phyloP scores from a whole-genome alignment of 1,140 invertebrate species.

The Drosophila ohnishii region DNA sequence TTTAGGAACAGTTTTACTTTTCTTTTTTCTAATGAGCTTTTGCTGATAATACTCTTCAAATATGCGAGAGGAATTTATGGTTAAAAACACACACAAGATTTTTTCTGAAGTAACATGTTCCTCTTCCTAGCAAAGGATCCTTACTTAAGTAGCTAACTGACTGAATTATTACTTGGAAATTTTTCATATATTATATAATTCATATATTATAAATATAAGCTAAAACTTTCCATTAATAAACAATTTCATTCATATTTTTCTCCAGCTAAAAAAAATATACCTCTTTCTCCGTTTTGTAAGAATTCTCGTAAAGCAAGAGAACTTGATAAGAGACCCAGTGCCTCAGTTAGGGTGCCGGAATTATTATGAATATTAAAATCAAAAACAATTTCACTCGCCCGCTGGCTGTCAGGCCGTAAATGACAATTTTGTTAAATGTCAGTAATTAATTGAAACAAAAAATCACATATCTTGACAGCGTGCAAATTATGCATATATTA shows the following conservation, averaged over 20 bases:
- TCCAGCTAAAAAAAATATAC: not conserved
- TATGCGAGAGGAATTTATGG: too few relatives aligned
- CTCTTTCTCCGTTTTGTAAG: not conserved
- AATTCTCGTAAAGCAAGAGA: not conserved
- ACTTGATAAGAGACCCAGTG: not conserved
- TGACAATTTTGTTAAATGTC: slow-evolving; percentile 67
- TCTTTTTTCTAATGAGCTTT: not conserved
- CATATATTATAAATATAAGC: too few relatives aligned
- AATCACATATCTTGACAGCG: slow-evolving; percentile 47
- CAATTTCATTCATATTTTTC: slow-evolving; percentile 6
- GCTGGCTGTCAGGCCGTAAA: slow-evolving; percentile 54
- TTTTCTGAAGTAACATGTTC: too few relatives aligned
- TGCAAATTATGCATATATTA: slow-evolving; percentile 29
- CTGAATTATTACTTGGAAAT: too few relatives aligned
- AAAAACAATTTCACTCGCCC: slow-evolving; percentile 43
- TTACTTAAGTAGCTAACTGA: too few relatives aligned
- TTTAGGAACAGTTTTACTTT: not conserved
- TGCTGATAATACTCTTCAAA: not conserved
- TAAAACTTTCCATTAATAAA: not conserved
- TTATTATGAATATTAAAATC: slow-evolving; percentile 61
- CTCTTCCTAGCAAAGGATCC: too few relatives aligned
- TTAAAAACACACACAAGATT: too few relatives aligned
- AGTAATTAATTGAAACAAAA: slow-evolving; percentile 72
- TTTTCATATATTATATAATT: too few relatives aligned
- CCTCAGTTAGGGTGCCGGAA: slow-evolving; percentile 30